Conservation (phyloP, 2,113 vertebrate species). For the Calonectris borealis region DNA sequence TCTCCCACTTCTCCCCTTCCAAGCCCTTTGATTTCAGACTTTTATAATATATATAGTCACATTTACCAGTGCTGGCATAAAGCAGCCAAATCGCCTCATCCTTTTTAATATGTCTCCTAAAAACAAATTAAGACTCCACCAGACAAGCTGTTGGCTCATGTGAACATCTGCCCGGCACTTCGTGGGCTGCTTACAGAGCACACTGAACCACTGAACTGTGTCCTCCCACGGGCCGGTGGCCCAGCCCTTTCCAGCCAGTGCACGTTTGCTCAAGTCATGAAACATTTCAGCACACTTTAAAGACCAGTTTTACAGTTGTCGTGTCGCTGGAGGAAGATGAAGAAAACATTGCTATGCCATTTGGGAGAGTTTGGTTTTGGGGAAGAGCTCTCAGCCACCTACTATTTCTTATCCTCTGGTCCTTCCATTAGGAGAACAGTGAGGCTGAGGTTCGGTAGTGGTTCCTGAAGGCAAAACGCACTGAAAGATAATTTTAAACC, state of each 20-base stretch:
- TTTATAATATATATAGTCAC: not conserved
- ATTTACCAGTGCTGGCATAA: not conserved
- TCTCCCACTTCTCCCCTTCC: not conserved
- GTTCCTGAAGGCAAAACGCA: not conserved
- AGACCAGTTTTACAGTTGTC: not conserved
- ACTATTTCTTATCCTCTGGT: not conserved
- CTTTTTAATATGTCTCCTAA: not conserved
- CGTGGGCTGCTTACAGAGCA: not conserved
- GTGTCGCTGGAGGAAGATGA: not conserved
- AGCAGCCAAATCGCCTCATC: not conserved
- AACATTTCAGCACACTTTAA: not conserved
- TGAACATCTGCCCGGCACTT: not conserved
- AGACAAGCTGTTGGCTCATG: not conserved
- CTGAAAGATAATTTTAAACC: not conserved
- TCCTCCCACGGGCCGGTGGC: accelerated
- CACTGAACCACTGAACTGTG: not conserved
- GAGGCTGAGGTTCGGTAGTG: not conserved
- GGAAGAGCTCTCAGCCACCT: not conserved
- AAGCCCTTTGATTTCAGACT: not conserved
- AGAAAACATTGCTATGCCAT: not conserved
- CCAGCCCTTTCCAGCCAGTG: not conserved
- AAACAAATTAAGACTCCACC: conserved; percentile 24
- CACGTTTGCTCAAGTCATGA: not conserved
- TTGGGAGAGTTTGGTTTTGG: not conserved
- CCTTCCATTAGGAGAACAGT: not conserved